phyloP scores from a whole-genome alignment of 2,113 vertebrate species.

The Clupea harengus region DNA sequence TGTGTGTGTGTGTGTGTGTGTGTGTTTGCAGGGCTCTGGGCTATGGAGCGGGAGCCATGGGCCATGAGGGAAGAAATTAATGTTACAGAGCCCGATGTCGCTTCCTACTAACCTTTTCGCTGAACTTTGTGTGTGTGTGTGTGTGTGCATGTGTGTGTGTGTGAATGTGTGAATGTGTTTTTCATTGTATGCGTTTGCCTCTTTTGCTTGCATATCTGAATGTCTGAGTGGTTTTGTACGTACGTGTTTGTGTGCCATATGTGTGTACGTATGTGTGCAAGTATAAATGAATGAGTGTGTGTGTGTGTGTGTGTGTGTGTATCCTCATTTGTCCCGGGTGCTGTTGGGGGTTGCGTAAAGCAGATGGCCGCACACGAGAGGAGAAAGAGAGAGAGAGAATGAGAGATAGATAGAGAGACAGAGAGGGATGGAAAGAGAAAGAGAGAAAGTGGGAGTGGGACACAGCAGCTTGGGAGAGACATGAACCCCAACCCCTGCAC shows the following conservation, averaged over 20 bases:
- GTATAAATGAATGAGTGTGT: background rate
- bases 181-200: background rate
- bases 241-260: background rate
- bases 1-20: no score
- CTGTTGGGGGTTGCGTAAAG: background rate
- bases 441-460: background rate
- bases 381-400: constrained; percentile 31
- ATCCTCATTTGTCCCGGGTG: background rate
- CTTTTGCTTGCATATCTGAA: background rate
- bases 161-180: constrained; percentile 27
- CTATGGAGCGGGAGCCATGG: no score
- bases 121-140: background rate
- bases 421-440: background rate
- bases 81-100: background rate
- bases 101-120: background rate
- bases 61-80: background rate
- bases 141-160: constrained; percentile 6
- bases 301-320: background rate
- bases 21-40: no score
- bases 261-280: background rate
- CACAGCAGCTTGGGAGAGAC: background rate
- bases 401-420: background rate
- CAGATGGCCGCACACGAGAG: background rate
- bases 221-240: background rate
- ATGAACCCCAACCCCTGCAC: background rate